phyloP scores from a whole-genome alignment of 2,113 vertebrate genomes.

The Cephalopholis sonnerati region DNA sequence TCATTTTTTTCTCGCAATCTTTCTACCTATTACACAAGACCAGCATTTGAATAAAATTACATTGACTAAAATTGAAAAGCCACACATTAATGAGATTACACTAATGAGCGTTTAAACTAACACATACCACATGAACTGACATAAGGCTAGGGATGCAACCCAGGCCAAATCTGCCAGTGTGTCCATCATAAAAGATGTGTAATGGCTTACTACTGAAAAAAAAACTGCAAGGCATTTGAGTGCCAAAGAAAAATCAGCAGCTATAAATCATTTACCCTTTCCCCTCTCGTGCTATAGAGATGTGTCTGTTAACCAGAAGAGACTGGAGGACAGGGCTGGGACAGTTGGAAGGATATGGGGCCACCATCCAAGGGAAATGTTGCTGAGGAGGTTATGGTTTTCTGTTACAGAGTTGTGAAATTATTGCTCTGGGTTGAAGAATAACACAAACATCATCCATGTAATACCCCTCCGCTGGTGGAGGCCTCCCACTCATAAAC shows the following conservation, averaged over 20 bases:
- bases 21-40: not conserved
- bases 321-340: not conserved
- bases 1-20: not conserved
- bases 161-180: not conserved
- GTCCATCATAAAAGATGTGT: not conserved
- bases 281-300: not conserved
- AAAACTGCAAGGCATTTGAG: not conserved
- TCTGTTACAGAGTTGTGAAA: constrained; percentile 55
- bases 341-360: not conserved
- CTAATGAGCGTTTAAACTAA: constrained; percentile 6
- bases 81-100: constrained; percentile 10
- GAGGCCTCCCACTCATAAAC: constrained; percentile 68
- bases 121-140: not conserved
- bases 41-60: not conserved
- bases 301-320: not conserved
- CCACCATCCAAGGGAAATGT: constrained; percentile 1
- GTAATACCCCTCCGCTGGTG: constrained; percentile 48
- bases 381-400: constrained; percentile 25
- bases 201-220: not conserved
- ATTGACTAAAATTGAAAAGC: not conserved
- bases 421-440: constrained; percentile 26
- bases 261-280: not conserved
- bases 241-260: not conserved
- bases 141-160: not conserved
- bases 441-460: constrained; percentile 47